These are phyloP conservation scores for Orius laevigatus DNA, from an alignment of 1,140 invertebrate species.

Conservation along the genomic window DNA sequence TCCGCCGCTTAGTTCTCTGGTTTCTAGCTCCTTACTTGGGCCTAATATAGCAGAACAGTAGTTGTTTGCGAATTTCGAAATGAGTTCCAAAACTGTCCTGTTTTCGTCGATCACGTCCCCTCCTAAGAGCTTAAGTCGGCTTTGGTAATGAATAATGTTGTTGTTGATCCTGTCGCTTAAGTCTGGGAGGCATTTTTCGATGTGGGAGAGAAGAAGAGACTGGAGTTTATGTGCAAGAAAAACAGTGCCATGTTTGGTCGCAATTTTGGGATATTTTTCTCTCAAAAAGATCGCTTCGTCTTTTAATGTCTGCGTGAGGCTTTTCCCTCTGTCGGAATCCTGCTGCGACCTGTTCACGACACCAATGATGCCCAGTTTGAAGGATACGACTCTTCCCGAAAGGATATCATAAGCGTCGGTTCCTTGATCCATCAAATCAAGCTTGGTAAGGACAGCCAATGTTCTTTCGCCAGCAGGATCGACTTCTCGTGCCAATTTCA, in stretches of 20 bases:
- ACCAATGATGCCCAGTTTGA: conserved; percentile 64
- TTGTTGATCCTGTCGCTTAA: conserved; percentile 45
- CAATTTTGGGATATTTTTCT: conserved; percentile 44
- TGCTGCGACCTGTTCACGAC: conserved; percentile 59
- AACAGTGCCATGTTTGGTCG: conserved; percentile 39
- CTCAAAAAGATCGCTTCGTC: conserved; percentile 45
- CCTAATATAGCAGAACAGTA: conserved; percentile 53
- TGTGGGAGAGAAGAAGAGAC: conserved; percentile 47
- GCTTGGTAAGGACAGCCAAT: conserved; percentile 53
- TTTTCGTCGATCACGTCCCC: conserved; percentile 46
- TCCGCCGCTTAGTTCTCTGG: conserved; percentile 51
- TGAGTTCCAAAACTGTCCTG: conserved; percentile 47
- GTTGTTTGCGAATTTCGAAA: conserved; percentile 52
- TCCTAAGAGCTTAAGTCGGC: conserved; percentile 43
- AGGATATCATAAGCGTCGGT: conserved; percentile 60
- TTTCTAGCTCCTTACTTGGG: conserved; percentile 50
- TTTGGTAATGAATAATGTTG: conserved; percentile 44
- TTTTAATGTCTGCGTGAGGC: conserved; percentile 39
- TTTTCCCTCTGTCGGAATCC: conserved; percentile 48
- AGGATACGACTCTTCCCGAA: conserved; percentile 49
- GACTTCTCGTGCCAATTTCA: conserved; percentile 44
- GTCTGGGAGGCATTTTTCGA: conserved; percentile 46
- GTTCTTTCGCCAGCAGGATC: conserved; percentile 47
- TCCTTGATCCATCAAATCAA: conserved; percentile 62
- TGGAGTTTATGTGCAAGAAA: conserved; percentile 47